These are phyloP conservation scores for Sterna hirundo DNA, from an alignment of 2,113 vertebrate species.

Conservation along the genomic window DNA sequence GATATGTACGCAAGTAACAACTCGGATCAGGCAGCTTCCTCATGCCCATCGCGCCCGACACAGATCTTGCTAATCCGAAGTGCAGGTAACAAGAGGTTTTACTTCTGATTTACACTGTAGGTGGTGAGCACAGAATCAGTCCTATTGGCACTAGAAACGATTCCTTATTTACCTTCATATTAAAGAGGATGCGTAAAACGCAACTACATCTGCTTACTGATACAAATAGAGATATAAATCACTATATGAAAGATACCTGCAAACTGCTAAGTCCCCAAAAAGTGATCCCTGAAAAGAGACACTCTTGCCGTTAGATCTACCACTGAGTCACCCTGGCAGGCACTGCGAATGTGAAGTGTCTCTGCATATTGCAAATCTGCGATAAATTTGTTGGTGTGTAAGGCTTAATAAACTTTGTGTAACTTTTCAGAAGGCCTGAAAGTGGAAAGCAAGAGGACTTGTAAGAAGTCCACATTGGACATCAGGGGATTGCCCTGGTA, in stretches of 20 bases:
- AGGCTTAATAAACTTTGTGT: not conserved
- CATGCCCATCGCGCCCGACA: accelerated
- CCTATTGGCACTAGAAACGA: not conserved
- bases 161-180: not conserved
- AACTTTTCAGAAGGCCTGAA: not conserved
- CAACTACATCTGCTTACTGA: not conserved
- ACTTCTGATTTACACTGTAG: not conserved
- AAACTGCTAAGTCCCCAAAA: not conserved
- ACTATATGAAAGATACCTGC: not conserved
- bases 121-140: not conserved
- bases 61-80: not conserved
- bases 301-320: not conserved
- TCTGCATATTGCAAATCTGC: not conserved
- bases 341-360: not conserved
- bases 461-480: not conserved
- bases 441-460: not conserved
- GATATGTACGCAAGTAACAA: not conserved
- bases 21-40: not conserved
- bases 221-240: not conserved
- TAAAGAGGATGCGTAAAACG: not conserved
- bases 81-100: not conserved
- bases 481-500: not conserved
- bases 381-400: not conserved
- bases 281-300: not conserved
- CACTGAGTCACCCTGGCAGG: not conserved